Percentiles rank a stretch among this genome's conserved stretches.
phyloP scores from a whole-genome alignment of 1,140 invertebrate genomes.

The Dreissena polymorpha region DNA sequence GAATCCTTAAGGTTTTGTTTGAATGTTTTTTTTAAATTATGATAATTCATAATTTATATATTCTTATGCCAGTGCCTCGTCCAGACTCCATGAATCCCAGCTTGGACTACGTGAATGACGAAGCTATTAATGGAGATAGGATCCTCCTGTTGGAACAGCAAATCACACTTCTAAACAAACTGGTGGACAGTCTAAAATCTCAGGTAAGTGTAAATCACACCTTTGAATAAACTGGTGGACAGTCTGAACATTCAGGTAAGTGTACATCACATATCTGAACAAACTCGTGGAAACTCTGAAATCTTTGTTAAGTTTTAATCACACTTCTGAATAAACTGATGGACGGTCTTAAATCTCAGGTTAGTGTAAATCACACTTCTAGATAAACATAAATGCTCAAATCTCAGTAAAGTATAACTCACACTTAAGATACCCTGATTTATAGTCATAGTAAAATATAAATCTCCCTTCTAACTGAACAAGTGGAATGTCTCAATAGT shows the following conservation, averaged over 20 bases:
- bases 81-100: slow-evolving; percentile 15
- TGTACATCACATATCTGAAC: slow-evolving; percentile 55
- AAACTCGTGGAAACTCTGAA: slow-evolving; percentile 61
- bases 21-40: too few relatives aligned
- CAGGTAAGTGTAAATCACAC: slow-evolving; percentile 60
- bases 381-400: too few relatives aligned
- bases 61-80: too few relatives aligned
- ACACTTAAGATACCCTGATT: background rate
- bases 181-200: slow-evolving; percentile 61
- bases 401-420: background rate
- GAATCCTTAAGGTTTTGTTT: too few relatives aligned
- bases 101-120: slow-evolving; percentile 34
- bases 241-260: slow-evolving; percentile 60
- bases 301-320: slow-evolving; percentile 56
- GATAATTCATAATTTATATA: too few relatives aligned
- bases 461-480: background rate
- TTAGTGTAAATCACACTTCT: slow-evolving; percentile 31
- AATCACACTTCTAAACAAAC: slow-evolving; percentile 54
- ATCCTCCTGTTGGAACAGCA: slow-evolving; percentile 59
- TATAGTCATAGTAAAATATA: background rate
- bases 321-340: slow-evolving; percentile 58
- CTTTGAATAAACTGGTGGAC: slow-evolving; percentile 58
- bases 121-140: slow-evolving; percentile 49
- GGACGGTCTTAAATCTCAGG: slow-evolving; percentile 60
- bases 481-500: too few relatives aligned